Percentiles rank a stretch among this genome's conserved stretches.
Evolutionary conservation across 2,113 vertebrate species (phyloP).

Genomic region (Aphyosemion australe): DNA sequence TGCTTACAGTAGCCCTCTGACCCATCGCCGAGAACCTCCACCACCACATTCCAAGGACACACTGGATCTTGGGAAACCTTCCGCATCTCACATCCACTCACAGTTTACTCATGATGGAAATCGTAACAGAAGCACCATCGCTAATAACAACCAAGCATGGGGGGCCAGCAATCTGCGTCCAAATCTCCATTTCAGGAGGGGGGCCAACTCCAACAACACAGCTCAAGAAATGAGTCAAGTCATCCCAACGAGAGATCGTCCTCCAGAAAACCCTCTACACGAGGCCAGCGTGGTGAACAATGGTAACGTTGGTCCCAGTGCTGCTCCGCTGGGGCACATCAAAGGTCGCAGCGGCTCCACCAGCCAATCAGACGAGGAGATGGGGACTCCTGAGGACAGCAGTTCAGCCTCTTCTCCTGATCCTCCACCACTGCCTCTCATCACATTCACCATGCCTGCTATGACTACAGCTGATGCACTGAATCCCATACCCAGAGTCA

Average conservation of each 20-base stretch:
- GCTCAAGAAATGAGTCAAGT: slow-evolving; percentile 1
- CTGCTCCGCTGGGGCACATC: not conserved
- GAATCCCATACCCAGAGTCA: slow-evolving; percentile 56
- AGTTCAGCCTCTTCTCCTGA: slow-evolving; percentile 64
- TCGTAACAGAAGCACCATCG: slow-evolving; percentile 50
- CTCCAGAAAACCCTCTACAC: slow-evolving; percentile 18
- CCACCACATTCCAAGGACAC: slow-evolving; percentile 64
- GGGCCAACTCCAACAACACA: slow-evolving; percentile 48
- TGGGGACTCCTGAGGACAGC: slow-evolving; percentile 75
- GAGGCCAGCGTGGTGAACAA: slow-evolving; percentile 46
- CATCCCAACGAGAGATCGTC: not conserved
- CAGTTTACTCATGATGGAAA: slow-evolving; percentile 55
- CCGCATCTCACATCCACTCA: not conserved
- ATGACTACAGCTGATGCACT: slow-evolving; percentile 8
- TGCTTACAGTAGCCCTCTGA: slow-evolving; percentile 74
- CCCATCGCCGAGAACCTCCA: slow-evolving; percentile 40
- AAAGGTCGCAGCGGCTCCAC: slow-evolving; percentile 47
- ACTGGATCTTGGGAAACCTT: slow-evolving; percentile 46
- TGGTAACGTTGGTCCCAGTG: slow-evolving; percentile 45
- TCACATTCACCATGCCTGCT: slow-evolving; percentile 19
- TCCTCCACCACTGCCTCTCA: slow-evolving; percentile 18
- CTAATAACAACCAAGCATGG: slow-evolving; percentile 65
- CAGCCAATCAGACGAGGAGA: slow-evolving; percentile 81
- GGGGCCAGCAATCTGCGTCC: slow-evolving; percentile 36
- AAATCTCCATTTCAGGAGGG: slow-evolving; percentile 31